Conservation (phyloP, 1,140 invertebrate species). For the Vanessa tameamea region DNA sequence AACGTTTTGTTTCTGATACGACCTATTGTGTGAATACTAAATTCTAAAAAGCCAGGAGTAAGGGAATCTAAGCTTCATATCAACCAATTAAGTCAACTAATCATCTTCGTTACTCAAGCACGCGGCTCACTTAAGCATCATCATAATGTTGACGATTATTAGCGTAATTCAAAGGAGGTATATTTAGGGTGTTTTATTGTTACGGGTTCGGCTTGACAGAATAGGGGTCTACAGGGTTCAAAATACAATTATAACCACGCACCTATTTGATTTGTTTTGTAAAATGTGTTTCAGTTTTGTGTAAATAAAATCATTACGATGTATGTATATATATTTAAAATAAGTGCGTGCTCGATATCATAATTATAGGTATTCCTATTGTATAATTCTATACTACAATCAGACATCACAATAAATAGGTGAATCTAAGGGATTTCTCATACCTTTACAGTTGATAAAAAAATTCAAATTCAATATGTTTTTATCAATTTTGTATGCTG, state of each 20-base stretch:
- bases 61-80: slow-evolving; percentile 61
- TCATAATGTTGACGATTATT: slow-evolving; percentile 57
- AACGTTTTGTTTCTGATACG: slow-evolving; percentile 43
- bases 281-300: slow-evolving; percentile 21
- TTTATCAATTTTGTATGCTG: slow-evolving; percentile 12
- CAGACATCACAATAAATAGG: slow-evolving; percentile 56
- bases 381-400: slow-evolving; percentile 52
- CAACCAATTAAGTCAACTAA: slow-evolving; percentile 60
- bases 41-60: slow-evolving; percentile 68
- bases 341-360: slow-evolving; percentile 36
- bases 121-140: slow-evolving; percentile 58
- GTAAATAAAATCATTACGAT: slow-evolving; percentile 7
- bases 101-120: slow-evolving; percentile 61
- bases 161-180: slow-evolving; percentile 57
- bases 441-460: slow-evolving; percentile 58
- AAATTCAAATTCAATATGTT: slow-evolving; percentile 27
- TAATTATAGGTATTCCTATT: slow-evolving; percentile 38
- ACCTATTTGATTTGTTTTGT: slow-evolving; percentile 28
- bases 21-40: slow-evolving; percentile 46
- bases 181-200: slow-evolving; percentile 62
- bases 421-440: slow-evolving; percentile 51
- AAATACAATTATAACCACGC: slow-evolving; percentile 38
- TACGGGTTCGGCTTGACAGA: slow-evolving; percentile 79
- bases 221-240: slow-evolving; percentile 65
- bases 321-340: slow-evolving; percentile 15